A percentile compares a stretch with the other conserved stretches of the same genome.
phyloP scores from a whole-genome alignment of 2,797 vertebrate genomes.

The Silurus lanzhouensis region DNA sequence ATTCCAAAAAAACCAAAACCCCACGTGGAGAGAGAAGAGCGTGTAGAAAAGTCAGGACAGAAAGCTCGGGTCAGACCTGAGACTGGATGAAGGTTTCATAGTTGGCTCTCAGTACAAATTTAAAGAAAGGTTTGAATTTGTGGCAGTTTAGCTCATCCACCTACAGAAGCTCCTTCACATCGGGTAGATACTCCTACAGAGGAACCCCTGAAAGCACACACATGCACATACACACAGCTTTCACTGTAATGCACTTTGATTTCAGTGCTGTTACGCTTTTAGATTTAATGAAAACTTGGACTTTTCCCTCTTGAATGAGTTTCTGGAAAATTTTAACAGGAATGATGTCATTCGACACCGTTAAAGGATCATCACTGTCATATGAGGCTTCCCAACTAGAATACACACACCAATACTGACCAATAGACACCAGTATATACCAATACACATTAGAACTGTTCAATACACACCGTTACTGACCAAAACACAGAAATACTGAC shows the following conservation, averaged over 20 bases:
- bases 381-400: slow-evolving; percentile 86
- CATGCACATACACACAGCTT: not conserved
- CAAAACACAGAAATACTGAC: no score
- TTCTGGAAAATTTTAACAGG: slow-evolving; percentile 93
- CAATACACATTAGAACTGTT: no score
- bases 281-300: not conserved
- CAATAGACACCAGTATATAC: not conserved
- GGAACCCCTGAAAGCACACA: slow-evolving; percentile 75
- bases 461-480: no score
- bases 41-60: no score
- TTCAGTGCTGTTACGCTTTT: not conserved
- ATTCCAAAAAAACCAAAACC: not conserved
- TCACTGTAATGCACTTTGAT: not conserved
- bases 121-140: slow-evolving; percentile 83
- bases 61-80: slow-evolving; percentile 66
- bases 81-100: slow-evolving; percentile 89
- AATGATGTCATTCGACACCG: slow-evolving; percentile 89
- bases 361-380: slow-evolving; percentile 88
- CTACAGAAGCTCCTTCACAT: slow-evolving; percentile 85
- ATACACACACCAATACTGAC: not conserved
- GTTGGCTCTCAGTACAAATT: slow-evolving; percentile 91
- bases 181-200: slow-evolving; percentile 86
- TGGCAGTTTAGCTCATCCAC: slow-evolving; percentile 78
- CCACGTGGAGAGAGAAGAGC: not conserved
- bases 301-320: slow-evolving; percentile 87